Evolutionary conservation across 2,888 invertebrate species (phyloP).

Genomic region (Drosophila putrida): DNA sequence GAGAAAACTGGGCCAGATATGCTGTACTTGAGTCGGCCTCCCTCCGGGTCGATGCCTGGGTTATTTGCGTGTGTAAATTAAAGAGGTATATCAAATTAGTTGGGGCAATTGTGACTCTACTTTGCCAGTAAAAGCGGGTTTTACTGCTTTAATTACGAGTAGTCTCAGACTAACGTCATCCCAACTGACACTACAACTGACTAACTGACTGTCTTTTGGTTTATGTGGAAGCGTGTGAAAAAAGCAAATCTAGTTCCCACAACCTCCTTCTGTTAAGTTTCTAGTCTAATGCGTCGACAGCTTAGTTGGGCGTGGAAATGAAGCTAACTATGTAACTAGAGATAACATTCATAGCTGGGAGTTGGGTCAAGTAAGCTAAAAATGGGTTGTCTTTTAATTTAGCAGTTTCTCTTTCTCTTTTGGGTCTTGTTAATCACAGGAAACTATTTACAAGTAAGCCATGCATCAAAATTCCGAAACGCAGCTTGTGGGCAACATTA

Average conservation of each 20-base stretch:
- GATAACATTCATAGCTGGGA: slow-evolving; percentile 32
- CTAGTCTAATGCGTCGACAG: slow-evolving; percentile 56
- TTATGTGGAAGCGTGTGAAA: slow-evolving; percentile 80
- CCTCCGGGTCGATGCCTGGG: slow-evolving; percentile 91
- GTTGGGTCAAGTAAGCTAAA: slow-evolving; percentile 53
- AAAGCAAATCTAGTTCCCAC: slow-evolving; percentile 82
- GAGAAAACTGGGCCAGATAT: slow-evolving; percentile 93
- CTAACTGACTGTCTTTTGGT: slow-evolving; percentile 11
- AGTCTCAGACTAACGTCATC: slow-evolving; percentile 61
- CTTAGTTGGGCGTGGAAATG: slow-evolving; percentile 65
- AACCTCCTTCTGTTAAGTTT: slow-evolving; percentile 69
- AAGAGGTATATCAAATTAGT: slow-evolving; percentile 55
- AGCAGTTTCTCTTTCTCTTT: slow-evolving; percentile 69
- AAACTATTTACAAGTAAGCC: slow-evolving; percentile 52
- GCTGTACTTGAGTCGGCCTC: slow-evolving; percentile 90
- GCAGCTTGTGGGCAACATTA: slow-evolving; percentile 70
- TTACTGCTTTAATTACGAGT: slow-evolving; percentile 72
- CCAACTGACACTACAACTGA: slow-evolving; percentile 44
- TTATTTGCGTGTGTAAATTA: slow-evolving; percentile 7
- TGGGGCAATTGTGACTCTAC: slow-evolving; percentile 30
- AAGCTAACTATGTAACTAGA: slow-evolving; percentile 40
- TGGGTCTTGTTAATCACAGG: slow-evolving; percentile 53
- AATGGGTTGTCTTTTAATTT: slow-evolving; percentile 45
- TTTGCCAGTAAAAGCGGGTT: slow-evolving; percentile 59
- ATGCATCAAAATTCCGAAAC: slow-evolving; percentile 44